Evolutionary conservation across 2,113 vertebrate species (phyloP).

Genomic region (Paraplagusia blochii): DNA sequence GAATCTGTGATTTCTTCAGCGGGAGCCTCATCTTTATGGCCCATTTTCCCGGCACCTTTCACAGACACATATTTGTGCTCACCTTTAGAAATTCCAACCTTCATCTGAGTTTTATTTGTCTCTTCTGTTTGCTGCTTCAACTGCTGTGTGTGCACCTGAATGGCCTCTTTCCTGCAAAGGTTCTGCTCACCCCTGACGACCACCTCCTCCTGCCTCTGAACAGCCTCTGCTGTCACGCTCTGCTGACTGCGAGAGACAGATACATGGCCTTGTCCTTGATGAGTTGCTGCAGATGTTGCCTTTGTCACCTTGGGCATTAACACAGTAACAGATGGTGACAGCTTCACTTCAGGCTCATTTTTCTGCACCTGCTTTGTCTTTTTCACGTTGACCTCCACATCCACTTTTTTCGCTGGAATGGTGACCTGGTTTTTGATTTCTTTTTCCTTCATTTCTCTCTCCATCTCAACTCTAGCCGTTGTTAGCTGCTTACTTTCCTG

Average conservation of each 20-base stretch:
- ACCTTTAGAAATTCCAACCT: constrained; percentile 37
- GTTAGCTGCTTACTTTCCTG: constrained; percentile 46
- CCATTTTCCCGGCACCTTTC: constrained; percentile 20
- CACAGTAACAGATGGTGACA: constrained; percentile 53
- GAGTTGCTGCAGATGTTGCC: constrained; percentile 31
- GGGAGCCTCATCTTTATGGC: constrained; percentile 46
- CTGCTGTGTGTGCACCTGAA: constrained; percentile 60
- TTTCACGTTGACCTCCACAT: constrained; percentile 44
- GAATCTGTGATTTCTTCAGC: constrained; percentile 68
- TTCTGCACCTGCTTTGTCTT: constrained; percentile 53
- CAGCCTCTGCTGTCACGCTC: constrained; percentile 53
- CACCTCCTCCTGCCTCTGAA: constrained; percentile 58
- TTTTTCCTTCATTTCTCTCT: constrained; percentile 44
- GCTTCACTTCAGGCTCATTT: constrained; percentile 48
- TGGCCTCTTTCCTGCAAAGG: constrained; percentile 54
- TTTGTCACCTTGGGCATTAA: constrained; percentile 58
- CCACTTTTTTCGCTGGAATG: constrained; percentile 33
- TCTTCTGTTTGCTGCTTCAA: constrained; percentile 46
- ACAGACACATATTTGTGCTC: constrained; percentile 40
- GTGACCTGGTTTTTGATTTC: constrained; percentile 36
- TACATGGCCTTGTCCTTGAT: constrained; percentile 54
- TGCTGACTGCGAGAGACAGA: constrained; percentile 62
- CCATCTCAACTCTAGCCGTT: constrained; percentile 38
- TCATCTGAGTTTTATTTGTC: constrained; percentile 43
- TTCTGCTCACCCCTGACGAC: constrained; percentile 60